Evolutionary conservation across 2,888 invertebrate species (phyloP), one percentile per base, ranked within the genome.

Genomic region (Notodonta ziczac): DNA sequence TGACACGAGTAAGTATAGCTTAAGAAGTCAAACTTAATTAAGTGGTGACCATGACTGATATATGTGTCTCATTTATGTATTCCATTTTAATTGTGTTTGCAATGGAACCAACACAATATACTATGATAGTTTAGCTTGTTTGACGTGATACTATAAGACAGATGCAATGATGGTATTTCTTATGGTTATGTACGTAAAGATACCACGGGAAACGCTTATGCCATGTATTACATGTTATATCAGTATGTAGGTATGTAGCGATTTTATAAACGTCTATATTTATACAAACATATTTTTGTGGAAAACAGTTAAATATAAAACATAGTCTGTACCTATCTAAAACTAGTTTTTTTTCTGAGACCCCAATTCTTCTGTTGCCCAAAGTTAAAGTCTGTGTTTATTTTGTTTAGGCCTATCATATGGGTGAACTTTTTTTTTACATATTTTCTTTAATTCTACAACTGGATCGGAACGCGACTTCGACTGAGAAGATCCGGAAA

Each of bases 1-100:
- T 50, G 16, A 16, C 16, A 50, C 9, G 50, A 50, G 46, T 4
- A n/a, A 50, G 46, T 4, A n/a, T 46, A 46, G 46, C n/a, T 16
- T 9, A 16, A 16, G 16, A 50, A 16, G 50, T 50, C 12, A 3
- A 14, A 16, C 10, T n/a, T 48, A 48, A 50, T 10, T 59, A 50
- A 50, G 16, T 59, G 56, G 16, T 59, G 56, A 53, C 59, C 52
- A 52, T 70, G 63, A 61, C 66, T 66, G 61, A 60, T 56, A 59
- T n/a, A n/a, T n/a, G 66, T 64, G 63, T 71, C 63, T 72, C 66
- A 61, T 46, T 46, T 46, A 42, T 24, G 24, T 5, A 46, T 46
- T 13, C 13, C 13, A 13, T n/a, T 46, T 46, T 46, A 46, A n/a
- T 1, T 46, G 24, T 13, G n/a, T n/a, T 35, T 13, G 6, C 12